These are phyloP conservation scores for Caradrina kadenii DNA, from an alignment of 2,888 invertebrate genomes.

Conservation along the genomic window DNA sequence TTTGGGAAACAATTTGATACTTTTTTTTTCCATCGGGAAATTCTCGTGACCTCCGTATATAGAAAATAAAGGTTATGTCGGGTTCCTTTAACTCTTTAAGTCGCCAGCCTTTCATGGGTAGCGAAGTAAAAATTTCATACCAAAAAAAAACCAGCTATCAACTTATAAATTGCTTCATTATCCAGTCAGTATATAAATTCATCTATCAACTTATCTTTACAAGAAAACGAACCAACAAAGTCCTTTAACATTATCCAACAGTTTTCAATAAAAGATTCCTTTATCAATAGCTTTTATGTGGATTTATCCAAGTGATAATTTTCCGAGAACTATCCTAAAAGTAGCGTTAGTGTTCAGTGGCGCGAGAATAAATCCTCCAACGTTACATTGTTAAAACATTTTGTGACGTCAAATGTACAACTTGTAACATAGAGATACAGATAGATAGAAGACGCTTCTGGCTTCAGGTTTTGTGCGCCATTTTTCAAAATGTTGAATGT, in stretches of 20 bases:
- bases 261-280: constrained; percentile 13
- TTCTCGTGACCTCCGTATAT: too few relatives aligned
- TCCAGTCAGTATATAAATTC: too few relatives aligned
- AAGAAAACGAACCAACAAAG: background rate
- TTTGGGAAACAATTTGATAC: too few relatives aligned
- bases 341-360: constrained; percentile 34
- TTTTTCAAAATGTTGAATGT: background rate
- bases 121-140: too few relatives aligned
- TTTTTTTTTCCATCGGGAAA: too few relatives aligned
- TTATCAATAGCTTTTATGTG: constrained; percentile 31
- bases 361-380: constrained; percentile 27
- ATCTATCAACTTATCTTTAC: background rate
- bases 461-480: background rate
- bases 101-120: too few relatives aligned
- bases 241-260: background rate
- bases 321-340: constrained; percentile 38
- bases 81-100: too few relatives aligned
- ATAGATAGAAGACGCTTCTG: constrained; percentile 21
- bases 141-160: too few relatives aligned
- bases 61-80: too few relatives aligned
- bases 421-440: constrained; percentile 27
- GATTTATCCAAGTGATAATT: constrained; percentile 48
- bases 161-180: too few relatives aligned
- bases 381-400: constrained; percentile 52
- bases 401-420: constrained; percentile 44